Base-by-base conservation (phyloP, 2,797 vertebrate genomes). In the Cossypha caffra region DNA sequence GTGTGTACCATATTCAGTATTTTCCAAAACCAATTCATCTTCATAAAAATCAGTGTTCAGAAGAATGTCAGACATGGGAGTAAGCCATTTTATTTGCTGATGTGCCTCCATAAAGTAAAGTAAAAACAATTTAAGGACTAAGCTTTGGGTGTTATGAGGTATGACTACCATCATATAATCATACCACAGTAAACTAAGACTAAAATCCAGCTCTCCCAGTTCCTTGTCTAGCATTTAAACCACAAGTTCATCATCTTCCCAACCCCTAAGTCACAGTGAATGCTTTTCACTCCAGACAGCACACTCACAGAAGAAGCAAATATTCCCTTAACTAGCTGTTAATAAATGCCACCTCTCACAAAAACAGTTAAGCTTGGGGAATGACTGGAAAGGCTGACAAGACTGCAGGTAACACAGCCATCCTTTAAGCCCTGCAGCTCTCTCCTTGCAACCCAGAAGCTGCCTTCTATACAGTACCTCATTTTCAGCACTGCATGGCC, bases 141-240 rank as follows among this genome's bases (percentile, higher is more conserved):
- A 76, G 29, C 20, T 43, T 66, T 45, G 13, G 35, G 20, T 55
- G 8, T 76, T 79, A 42, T 2, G 11, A 81, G 62, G 43, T 69
- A 54, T 10, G 13, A 51, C 9, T 75, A 58, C 24, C 4, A 3
- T 25, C 42, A 43, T 11, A 23, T 13, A 82, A 59, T 51, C 38
- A 90, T 13, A 73, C 40, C 47, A 43, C 67, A 58, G 45, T 17
- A 58, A 95, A 57, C 37, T 38, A 81, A 85, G 51, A 67, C 47
- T 26, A 87, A 82, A 83, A 95, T 95, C 93, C 79, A 91, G 93
- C 84, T 95, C 78, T 95, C 72, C 91, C 57, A 5, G 85, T 91
- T 95, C 59, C 38, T 66, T 77, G 42, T 10, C 45, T n/a, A 42
- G 57, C 57, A 71, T 95, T 63, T 31, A 84, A 91, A 76, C 77